Percentiles rank a stretch among this genome's conserved stretches.
These are phyloP conservation scores for Empis stercorea DNA, from an alignment of 2,888 invertebrate species.

Conservation along the genomic window DNA sequence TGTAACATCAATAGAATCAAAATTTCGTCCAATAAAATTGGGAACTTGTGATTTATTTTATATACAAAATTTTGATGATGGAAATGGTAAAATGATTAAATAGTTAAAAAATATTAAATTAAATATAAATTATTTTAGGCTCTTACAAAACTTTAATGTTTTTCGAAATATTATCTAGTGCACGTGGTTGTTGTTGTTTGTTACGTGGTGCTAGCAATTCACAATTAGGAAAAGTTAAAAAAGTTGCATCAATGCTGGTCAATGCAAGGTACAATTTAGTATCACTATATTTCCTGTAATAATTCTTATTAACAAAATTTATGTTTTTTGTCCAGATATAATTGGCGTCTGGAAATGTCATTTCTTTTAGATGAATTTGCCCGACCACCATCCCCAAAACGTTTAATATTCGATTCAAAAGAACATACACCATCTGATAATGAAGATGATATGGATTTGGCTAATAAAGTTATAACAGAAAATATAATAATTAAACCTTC, in stretches of 20 bases:
- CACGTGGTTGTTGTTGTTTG: constrained; percentile 75
- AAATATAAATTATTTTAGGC: constrained; percentile 33
- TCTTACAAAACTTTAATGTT: constrained; percentile 79
- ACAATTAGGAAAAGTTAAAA: constrained; percentile 74
- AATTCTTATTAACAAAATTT: background rate
- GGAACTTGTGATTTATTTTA: constrained; percentile 78
- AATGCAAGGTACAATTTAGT: constrained; percentile 34
- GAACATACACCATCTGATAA: constrained; percentile 27
- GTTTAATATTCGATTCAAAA: constrained; percentile 38
- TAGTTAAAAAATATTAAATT: background rate
- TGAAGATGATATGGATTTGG: background rate
- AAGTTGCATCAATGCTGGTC: constrained; percentile 67
- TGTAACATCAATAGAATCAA: constrained; percentile 76
- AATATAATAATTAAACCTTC: constrained; percentile 20
- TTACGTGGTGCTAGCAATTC: constrained; percentile 64
- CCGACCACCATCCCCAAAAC: constrained; percentile 47
- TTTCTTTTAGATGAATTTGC: constrained; percentile 83
- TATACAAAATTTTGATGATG: constrained; percentile 43
- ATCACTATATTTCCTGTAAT: background rate
- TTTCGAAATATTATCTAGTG: constrained; percentile 77
- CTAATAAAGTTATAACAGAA: constrained; percentile 5
- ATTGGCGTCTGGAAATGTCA: constrained; percentile 83
- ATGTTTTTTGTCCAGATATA: constrained; percentile 49
- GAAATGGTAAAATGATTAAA: constrained; percentile 21
- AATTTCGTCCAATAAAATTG: constrained; percentile 65